A percentile compares a stretch with the other conserved stretches of the same genome.
phyloP scores from a whole-genome alignment of 2,888 invertebrate species.

The Coelopa pilipes region DNA sequence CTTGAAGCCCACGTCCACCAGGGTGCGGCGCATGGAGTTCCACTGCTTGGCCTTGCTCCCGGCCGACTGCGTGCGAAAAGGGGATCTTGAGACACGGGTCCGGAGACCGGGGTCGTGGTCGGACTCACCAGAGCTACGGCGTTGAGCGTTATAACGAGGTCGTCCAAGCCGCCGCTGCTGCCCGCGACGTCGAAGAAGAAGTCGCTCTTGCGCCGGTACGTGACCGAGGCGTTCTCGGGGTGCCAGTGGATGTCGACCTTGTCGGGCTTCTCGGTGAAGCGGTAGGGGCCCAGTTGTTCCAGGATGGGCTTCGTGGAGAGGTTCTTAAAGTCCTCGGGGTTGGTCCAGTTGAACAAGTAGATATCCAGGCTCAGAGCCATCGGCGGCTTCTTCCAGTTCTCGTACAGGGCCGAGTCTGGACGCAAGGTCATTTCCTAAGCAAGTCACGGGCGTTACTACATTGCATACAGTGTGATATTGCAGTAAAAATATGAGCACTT shows the following conservation, averaged over 20 bases:
- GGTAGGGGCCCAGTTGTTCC: conserved; percentile 73
- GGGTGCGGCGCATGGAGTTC: conserved; percentile 70
- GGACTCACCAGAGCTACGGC: conserved; percentile 80
- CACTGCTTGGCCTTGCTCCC: conserved; percentile 69
- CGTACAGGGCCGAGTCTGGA: conserved; percentile 72
- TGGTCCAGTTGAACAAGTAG: conserved; percentile 84
- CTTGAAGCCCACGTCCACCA: conserved; percentile 72
- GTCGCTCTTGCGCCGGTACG: conserved; percentile 74
- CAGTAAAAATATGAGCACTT: not conserved
- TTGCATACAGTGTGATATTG: not conserved
- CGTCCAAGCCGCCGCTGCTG: conserved; percentile 52
- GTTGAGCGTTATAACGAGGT: conserved; percentile 69
- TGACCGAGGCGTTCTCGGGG: conserved; percentile 76
- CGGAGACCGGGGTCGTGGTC: too few relatives aligned
- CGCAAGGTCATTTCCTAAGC: conserved; percentile 74
- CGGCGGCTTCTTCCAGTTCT: conserved; percentile 77
- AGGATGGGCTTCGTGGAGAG: conserved; percentile 70
- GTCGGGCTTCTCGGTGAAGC: conserved; percentile 72
- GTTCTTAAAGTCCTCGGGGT: conserved; percentile 74
- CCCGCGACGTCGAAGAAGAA: conserved; percentile 72
- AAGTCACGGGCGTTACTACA: conserved; percentile 32
- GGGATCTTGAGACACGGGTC: conserved; percentile 2
- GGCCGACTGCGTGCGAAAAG: conserved; percentile 67
- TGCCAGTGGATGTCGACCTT: conserved; percentile 82
- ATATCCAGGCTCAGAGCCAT: conserved; percentile 75